Percentiles rank a stretch among this genome's conserved stretches.
Conservation (phyloP, 2,113 vertebrate genomes). For the Phyllostomus discolor region DNA sequence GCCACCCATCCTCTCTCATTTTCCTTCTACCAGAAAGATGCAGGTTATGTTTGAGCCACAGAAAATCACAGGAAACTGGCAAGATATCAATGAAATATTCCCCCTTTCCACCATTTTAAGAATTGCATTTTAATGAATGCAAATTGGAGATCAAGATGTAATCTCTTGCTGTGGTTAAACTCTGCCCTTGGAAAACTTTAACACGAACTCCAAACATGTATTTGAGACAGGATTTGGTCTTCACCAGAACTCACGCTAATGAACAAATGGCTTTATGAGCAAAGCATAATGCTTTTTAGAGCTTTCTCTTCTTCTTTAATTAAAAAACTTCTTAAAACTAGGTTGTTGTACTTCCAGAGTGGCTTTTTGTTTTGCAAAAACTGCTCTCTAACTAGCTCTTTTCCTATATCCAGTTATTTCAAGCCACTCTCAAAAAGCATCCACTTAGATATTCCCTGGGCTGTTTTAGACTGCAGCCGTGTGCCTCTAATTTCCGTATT, state of each 20-base stretch:
- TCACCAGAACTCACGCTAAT: background rate
- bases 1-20: background rate
- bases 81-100: background rate
- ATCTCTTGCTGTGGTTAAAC: slow-evolving; percentile 50
- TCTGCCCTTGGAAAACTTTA: slow-evolving; percentile 31
- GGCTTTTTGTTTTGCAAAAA: slow-evolving; percentile 26
- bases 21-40: slow-evolving; percentile 23
- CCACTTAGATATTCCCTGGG: background rate
- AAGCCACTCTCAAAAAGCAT: background rate
- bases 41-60: background rate
- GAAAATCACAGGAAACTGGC: background rate
- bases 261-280: slow-evolving; percentile 4
- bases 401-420: background rate
- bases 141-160: slow-evolving; percentile 31
- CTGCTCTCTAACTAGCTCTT: background rate
- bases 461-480: background rate
- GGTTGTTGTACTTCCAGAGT: background rate
- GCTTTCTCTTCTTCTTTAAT: background rate
- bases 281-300: background rate
- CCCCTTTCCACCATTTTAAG: background rate
- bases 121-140: background rate
- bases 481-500: background rate
- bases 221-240: slow-evolving; percentile 23
- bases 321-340: background rate
- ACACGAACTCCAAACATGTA: background rate